Evolutionary conservation across 1,140 invertebrate species (phyloP).

Genomic region (Gonatopus flavifemur): DNA sequence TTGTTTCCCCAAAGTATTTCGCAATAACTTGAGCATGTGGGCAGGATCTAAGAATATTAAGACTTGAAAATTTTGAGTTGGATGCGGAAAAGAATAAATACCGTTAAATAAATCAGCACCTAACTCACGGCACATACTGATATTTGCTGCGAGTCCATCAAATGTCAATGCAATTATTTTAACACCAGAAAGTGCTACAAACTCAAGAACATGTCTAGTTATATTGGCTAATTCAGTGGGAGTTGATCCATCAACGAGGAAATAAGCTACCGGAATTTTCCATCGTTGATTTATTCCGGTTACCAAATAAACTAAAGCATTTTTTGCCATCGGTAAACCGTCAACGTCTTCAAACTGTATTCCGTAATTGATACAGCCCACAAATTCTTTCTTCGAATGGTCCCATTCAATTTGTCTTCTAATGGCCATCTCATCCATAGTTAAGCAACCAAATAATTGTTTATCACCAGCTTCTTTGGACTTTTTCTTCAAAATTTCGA

Average conservation of each 20-base stretch:
- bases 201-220: constrained; percentile 21
- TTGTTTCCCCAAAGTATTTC: constrained; percentile 19
- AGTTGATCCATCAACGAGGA: constrained; percentile 29
- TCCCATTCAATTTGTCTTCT: constrained; percentile 19
- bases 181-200: constrained; percentile 11
- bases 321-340: constrained; percentile 30
- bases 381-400: constrained; percentile 23
- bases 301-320: constrained; percentile 43
- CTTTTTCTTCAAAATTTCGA: constrained; percentile 39
- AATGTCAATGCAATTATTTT: constrained; percentile 36
- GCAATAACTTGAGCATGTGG: constrained; percentile 4
- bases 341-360: constrained; percentile 23
- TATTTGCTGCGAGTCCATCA: constrained; percentile 35
- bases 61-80: constrained; percentile 15
- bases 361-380: constrained; percentile 32
- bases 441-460: constrained; percentile 6
- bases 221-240: constrained; percentile 28
- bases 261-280: constrained; percentile 45
- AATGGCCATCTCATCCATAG: constrained; percentile 28
- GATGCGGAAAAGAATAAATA: constrained; percentile 27
- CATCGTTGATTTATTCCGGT: constrained; percentile 34
- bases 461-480: constrained; percentile 2
- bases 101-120: constrained; percentile 25
- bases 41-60: constrained; percentile 2
- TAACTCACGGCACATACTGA: constrained; percentile 25